A percentile compares a stretch with the other conserved stretches of the same genome.
Conservation (phyloP, 2,113 vertebrate species). For the Brienomyrus brachyistius region DNA sequence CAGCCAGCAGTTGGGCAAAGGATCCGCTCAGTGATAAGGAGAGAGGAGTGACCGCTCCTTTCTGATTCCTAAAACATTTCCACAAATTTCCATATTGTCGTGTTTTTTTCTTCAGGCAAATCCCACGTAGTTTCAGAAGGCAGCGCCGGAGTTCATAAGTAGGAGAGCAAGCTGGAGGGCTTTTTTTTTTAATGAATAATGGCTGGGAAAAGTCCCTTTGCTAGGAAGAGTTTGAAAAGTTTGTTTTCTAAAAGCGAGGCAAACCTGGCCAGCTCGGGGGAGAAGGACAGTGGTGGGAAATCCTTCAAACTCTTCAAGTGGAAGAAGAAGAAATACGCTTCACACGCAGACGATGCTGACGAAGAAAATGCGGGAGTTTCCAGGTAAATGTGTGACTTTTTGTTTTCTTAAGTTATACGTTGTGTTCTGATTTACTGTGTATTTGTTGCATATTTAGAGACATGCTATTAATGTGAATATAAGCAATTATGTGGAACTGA, state of each 20-base stretch:
- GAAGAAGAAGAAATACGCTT: conserved; percentile 38
- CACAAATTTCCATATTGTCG: not conserved
- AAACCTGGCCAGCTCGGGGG: conserved; percentile 25
- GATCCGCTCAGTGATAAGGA: not conserved
- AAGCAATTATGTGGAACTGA: not conserved
- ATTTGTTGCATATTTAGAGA: not conserved
- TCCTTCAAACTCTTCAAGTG: conserved; percentile 39
- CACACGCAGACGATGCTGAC: conserved; percentile 2
- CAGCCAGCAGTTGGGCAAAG: not conserved
- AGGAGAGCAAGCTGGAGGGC: not conserved
- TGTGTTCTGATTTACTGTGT: not conserved
- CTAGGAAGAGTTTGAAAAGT: conserved; percentile 40
- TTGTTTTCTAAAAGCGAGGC: conserved; percentile 53
- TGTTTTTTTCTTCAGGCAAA: not conserved
- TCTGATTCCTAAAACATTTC: not conserved
- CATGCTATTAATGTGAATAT: not conserved
- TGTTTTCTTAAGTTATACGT: not conserved
- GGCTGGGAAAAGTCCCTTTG: conserved; percentile 40
- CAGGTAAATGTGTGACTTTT: conserved; percentile 15
- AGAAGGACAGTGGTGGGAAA: conserved; percentile 28
- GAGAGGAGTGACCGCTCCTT: not conserved
- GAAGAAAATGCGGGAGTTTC: not conserved
- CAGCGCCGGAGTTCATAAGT: not conserved
- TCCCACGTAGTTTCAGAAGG: not conserved
- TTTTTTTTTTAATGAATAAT: conserved; percentile 30